Conservation (phyloP, 1,140 invertebrate species). For the Tetramorium alpestre region DNA sequence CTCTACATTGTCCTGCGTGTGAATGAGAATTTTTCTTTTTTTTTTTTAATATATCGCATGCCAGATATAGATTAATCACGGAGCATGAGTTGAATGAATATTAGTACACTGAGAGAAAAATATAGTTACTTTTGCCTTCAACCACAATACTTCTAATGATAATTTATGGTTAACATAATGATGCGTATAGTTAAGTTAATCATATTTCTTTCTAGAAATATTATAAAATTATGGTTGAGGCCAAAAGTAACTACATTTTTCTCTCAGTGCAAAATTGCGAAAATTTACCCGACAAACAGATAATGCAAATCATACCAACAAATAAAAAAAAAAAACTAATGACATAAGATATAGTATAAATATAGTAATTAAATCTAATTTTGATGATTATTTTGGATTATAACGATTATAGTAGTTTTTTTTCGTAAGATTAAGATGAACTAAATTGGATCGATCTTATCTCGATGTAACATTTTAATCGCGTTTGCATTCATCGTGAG, state of each 20-base stretch:
- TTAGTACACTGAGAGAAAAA: too few relatives aligned
- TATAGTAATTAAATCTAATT: not conserved
- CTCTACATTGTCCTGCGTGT: not conserved
- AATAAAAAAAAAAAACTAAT: not conserved
- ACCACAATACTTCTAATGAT: too few relatives aligned
- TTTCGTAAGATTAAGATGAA: not conserved
- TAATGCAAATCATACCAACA: not conserved
- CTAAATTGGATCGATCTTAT: constrained; percentile 56
- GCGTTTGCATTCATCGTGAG: constrained; percentile 58
- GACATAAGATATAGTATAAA: not conserved
- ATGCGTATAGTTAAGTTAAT: too few relatives aligned
- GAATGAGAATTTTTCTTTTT: constrained; percentile 3
- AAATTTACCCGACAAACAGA: not conserved
- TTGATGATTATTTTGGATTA: not conserved
- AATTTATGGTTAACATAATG: too few relatives aligned
- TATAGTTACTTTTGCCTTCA: too few relatives aligned
- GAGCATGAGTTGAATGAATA: not conserved
- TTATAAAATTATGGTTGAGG: too few relatives aligned
- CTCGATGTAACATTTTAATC: constrained; percentile 57
- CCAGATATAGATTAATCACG: not conserved
- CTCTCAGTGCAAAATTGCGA: not conserved
- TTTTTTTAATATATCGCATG: not conserved
- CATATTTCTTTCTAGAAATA: too few relatives aligned
- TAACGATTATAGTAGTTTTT: not conserved
- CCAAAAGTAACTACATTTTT: too few relatives aligned